phyloP scores from a whole-genome alignment of 2,888 invertebrate genomes.

The Lepidocyrtinus sp. region DNA sequence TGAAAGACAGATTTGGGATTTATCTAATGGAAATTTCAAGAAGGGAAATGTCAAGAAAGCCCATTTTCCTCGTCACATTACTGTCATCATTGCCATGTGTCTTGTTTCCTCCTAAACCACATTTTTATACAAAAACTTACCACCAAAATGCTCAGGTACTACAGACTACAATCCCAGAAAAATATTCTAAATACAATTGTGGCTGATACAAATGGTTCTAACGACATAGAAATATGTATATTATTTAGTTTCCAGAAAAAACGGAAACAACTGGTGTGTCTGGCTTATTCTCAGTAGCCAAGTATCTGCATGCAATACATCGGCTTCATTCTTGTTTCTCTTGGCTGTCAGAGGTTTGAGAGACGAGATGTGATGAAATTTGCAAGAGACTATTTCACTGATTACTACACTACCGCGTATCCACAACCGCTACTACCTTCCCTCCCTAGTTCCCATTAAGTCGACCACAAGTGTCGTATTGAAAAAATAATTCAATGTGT shows the following conservation, averaged over 20 bases:
- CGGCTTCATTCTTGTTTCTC: slow-evolving; percentile 37
- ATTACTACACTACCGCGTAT: slow-evolving; percentile 32
- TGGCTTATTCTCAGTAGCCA: neutral
- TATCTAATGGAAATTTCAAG: slow-evolving; percentile 57
- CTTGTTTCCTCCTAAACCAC: slow-evolving; percentile 36
- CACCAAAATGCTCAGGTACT: neutral
- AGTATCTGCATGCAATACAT: neutral
- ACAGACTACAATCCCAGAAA: neutral
- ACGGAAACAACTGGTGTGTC: neutral
- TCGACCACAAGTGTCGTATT: slow-evolving; percentile 58
- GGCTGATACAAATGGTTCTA: slow-evolving; percentile 12
- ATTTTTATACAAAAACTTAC: neutral
- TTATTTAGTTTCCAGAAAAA: slow-evolving; percentile 4
- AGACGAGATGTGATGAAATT: slow-evolving; percentile 51
- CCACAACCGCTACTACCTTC: slow-evolving; percentile 21
- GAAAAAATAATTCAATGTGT: slow-evolving; percentile 54
- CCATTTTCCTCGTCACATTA: slow-evolving; percentile 58
- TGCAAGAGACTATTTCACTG: slow-evolving; percentile 57
- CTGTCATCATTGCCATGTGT: slow-evolving; percentile 58
- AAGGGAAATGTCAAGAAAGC: slow-evolving; percentile 58
- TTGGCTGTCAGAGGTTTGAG: slow-evolving; percentile 37
- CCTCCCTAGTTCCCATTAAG: slow-evolving; percentile 2
- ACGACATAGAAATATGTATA: slow-evolving; percentile 14
- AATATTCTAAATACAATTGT: slow-evolving; percentile 40
- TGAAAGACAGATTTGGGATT: slow-evolving; percentile 58